Conservation (phyloP, 2,113 vertebrate species). For the Caranx melampygus region DNA sequence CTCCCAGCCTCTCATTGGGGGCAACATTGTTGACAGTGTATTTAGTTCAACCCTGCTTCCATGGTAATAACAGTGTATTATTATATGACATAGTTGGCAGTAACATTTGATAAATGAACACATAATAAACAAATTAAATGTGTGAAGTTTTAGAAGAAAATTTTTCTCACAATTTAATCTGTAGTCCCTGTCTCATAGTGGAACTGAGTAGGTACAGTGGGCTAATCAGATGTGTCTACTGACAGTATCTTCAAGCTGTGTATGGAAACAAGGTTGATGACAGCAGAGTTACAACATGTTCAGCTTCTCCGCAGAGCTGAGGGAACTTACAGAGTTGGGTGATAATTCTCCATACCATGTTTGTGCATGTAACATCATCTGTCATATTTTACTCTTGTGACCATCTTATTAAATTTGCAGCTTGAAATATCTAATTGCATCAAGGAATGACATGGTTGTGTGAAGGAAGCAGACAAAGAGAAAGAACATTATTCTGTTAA, state of each 20-base stretch:
- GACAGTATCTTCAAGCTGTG: background rate
- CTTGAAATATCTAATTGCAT: background rate
- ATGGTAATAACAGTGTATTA: too few species aligned
- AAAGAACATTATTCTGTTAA: too few species aligned
- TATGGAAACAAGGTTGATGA: background rate
- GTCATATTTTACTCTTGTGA: background rate
- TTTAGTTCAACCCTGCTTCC: too few species aligned
- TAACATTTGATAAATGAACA: too few species aligned
- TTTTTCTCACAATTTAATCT: background rate
- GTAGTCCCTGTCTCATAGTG: background rate
- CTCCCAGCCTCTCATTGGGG: too few species aligned
- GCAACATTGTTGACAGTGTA: too few species aligned
- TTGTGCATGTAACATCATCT: background rate
- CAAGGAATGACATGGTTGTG: background rate
- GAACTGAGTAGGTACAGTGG: background rate
- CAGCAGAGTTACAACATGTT: background rate
- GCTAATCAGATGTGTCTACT: background rate
- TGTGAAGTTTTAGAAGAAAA: too few species aligned
- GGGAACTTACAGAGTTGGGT: background rate
- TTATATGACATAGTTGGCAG: too few species aligned
- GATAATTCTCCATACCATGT: background rate
- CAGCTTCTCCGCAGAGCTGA: background rate
- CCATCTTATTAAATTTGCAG: background rate
- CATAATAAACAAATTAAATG: too few species aligned
- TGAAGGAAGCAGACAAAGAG: background rate